phyloP scores from a whole-genome alignment of 2,888 invertebrate genomes.

The Epinotia nisella region DNA sequence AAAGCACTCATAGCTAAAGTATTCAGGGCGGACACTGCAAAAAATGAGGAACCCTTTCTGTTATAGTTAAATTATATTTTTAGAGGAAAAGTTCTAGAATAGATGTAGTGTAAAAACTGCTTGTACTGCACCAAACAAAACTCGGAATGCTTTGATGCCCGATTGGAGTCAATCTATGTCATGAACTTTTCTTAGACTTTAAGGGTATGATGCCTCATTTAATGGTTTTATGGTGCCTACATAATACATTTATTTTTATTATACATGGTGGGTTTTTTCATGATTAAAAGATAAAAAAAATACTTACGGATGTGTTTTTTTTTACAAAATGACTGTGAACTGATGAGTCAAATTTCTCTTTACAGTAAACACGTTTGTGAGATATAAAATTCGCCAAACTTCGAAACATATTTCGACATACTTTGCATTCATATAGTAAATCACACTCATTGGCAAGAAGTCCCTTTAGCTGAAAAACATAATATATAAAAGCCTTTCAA shows the following conservation, averaged over 20 bases:
- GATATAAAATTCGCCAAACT: conserved; percentile 94
- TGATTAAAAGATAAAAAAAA: not conserved
- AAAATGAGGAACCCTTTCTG: not conserved
- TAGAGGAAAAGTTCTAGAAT: too few species aligned
- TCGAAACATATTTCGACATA: conserved; percentile 93
- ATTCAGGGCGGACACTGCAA: not conserved
- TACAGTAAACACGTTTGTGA: conserved; percentile 94
- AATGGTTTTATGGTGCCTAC: too few species aligned
- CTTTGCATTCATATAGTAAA: conserved; percentile 94
- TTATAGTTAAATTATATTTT: too few species aligned
- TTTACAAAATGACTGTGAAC: conserved; percentile 76
- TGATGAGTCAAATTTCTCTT: conserved; percentile 80
- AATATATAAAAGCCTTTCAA: not conserved
- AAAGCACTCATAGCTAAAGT: not conserved
- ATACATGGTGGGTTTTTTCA: not conserved
- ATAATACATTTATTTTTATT: not conserved
- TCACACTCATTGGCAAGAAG: conserved; percentile 93
- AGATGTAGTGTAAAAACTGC: not conserved
- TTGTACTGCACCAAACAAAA: not conserved
- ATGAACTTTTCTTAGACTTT: too few species aligned
- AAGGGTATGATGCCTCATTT: too few species aligned
- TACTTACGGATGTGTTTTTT: conserved; percentile 76
- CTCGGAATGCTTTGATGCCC: too few species aligned
- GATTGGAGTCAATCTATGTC: too few species aligned
- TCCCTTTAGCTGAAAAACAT: conserved; percentile 87